A percentile compares a stretch with the other conserved stretches of the same genome.
phyloP scores from a whole-genome alignment of 2,797 vertebrate species.

The Artibeus jamaicensis region DNA sequence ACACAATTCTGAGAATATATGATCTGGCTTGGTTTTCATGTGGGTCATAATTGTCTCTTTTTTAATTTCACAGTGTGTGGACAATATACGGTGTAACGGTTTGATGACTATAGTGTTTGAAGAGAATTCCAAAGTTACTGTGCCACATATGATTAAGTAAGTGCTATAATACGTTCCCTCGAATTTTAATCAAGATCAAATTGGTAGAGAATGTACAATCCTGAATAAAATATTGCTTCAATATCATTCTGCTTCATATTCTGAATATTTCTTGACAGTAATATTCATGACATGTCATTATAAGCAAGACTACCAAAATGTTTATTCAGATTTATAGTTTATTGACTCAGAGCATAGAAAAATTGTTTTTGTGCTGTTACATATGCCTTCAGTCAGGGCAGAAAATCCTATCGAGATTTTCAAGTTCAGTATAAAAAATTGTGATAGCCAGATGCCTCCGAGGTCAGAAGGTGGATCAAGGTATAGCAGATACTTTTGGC shows the following conservation, averaged over 20 bases:
- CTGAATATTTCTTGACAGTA: neutral
- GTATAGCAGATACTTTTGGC: neutral
- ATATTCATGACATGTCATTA: neutral
- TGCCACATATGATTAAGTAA: slow-evolving; percentile 99
- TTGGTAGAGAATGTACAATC: neutral
- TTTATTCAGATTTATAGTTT: neutral
- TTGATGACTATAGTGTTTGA: slow-evolving; percentile 99
- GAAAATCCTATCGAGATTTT: neutral
- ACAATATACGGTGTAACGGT: slow-evolving; percentile 98
- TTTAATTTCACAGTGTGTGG: slow-evolving; percentile 90
- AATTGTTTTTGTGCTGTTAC: neutral
- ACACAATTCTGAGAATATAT: neutral
- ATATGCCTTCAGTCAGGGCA: neutral
- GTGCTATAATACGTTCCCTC: slow-evolving; percentile 73
- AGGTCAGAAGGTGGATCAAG: neutral
- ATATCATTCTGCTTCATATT: neutral
- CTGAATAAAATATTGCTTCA: neutral
- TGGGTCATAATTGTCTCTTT: slow-evolving; percentile 38
- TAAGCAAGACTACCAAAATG: neutral
- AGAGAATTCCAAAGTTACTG: slow-evolving; percentile 98
- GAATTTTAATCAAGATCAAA: neutral
- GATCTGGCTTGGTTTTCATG: neutral
- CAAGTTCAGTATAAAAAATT: neutral
- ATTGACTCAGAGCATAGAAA: neutral
- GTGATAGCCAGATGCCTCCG: neutral